Evolutionary conservation across 2,888 invertebrate genomes (phyloP), one percentile per base, ranked within the genome.

Genomic region (Stenichneumon culpator): DNA sequence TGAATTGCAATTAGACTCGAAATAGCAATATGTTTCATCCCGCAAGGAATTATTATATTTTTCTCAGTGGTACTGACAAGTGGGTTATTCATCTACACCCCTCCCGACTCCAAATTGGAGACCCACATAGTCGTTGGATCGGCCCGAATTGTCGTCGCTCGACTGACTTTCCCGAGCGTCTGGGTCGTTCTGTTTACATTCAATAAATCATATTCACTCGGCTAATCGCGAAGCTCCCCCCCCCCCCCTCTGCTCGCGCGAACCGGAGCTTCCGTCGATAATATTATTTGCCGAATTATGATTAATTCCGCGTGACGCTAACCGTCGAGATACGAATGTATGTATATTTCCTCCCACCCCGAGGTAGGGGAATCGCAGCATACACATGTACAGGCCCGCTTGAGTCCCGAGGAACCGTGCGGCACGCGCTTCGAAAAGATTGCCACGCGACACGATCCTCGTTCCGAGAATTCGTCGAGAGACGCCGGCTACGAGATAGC

Each of bases 361-460:
- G 57, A 32, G 5, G 44, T 16, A n/a, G 65, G 63, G 63, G 63
- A 70, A 60, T 50, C 50, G 60, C 3, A 5, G 70, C 5, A 63
- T 60, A 11, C 16, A n/a, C 25, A 47, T 22, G 28, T 25, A 60
- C n/a, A 72, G 19, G 69, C 50, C 25, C 11, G 47, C 44, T 28
- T 54, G 25, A 52, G 60, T 75, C 28, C 32, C 36, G 69, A 57
- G 79, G 52, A 75, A 65, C 57, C 57, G 54, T 77, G 82, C 77
- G 69, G 69, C 86, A 84, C 86, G 82, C 81, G 86, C 79, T 82
- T 79, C 63, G 47, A 28, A 73, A 82, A 79, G 67, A 79, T 82
- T 47, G 81, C 83, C 83, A 78, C 83, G 83, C 83, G 78, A 79
- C 82, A 79, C 78, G 63, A 54, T 52, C 52, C 65, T 67, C 60